phyloP scores from a whole-genome alignment of 2,888 invertebrate species.

The Tetranychus truncatus region DNA sequence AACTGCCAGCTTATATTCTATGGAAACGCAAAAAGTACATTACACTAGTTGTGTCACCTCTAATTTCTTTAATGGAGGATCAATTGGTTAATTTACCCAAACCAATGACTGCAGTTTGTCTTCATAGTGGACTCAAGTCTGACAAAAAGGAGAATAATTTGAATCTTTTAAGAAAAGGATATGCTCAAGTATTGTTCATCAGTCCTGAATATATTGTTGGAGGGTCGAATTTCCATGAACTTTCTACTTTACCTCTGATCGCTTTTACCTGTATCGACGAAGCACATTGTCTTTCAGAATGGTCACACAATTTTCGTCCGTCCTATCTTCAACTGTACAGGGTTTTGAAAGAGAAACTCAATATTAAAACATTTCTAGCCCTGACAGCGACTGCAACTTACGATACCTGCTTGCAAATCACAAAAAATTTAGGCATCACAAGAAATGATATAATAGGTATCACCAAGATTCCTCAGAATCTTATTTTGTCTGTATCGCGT shows the following conservation, averaged over 20 bases:
- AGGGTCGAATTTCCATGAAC: conserved; percentile 33
- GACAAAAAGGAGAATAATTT: conserved; percentile 51
- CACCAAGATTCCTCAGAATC: conserved; percentile 63
- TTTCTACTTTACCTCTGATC: conserved; percentile 61
- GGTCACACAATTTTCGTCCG: conserved; percentile 40
- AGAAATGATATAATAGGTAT: conserved; percentile 48
- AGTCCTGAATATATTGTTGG: conserved; percentile 73
- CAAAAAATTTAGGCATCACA: conserved; percentile 46
- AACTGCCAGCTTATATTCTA: conserved; percentile 37
- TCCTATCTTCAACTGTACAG: conserved; percentile 36
- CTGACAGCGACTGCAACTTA: conserved; percentile 40
- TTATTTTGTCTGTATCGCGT: conserved; percentile 58
- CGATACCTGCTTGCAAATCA: conserved; percentile 44
- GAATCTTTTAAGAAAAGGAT: conserved; percentile 49
- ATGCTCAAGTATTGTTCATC: conserved; percentile 61
- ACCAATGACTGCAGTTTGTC: conserved; percentile 63
- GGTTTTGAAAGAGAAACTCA: conserved; percentile 54
- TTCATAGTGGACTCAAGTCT: conserved; percentile 69
- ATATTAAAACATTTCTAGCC: conserved; percentile 47
- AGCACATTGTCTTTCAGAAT: conserved; percentile 38
- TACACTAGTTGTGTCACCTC: conserved; percentile 37
- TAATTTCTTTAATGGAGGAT: conserved; percentile 39
- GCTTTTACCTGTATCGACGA: conserved; percentile 64
- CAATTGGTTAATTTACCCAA: conserved; percentile 41
- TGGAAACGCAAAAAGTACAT: conserved; percentile 31